Conservation (phyloP, 1,140 invertebrate genomes). For the Nasonia vitripennis region DNA sequence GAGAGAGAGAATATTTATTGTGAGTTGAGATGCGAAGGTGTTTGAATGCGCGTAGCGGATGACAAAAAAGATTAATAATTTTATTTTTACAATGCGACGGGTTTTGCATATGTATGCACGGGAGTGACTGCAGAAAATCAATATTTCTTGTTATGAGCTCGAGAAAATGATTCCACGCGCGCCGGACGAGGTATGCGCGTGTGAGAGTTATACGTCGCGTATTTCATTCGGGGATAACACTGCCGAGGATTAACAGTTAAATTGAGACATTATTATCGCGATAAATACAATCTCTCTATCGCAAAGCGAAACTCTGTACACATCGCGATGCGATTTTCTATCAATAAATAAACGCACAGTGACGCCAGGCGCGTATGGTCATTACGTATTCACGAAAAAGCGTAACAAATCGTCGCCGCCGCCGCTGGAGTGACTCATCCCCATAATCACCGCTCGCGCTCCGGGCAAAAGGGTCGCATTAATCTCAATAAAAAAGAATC, state of each 20-base stretch:
- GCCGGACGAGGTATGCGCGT: not conserved
- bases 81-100: constrained; percentile 10
- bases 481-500: constrained; percentile 46
- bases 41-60: not conserved
- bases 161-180: not conserved
- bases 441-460: not conserved
- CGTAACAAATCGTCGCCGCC: not conserved
- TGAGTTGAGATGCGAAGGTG: not conserved
- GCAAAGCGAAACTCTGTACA: not conserved
- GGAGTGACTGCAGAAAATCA: constrained; percentile 18
- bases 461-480: constrained; percentile 8
- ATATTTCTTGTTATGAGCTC: constrained; percentile 9
- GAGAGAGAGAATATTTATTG: not conserved
- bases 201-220: not conserved
- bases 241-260: not conserved
- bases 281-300: not conserved
- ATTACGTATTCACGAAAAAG: constrained; percentile 37
- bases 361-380: not conserved
- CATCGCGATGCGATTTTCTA: not conserved
- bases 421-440: constrained; percentile 19
- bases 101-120: constrained; percentile 15
- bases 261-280: not conserved
- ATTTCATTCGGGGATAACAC: not conserved
- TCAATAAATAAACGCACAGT: not conserved
- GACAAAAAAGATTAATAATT: constrained; percentile 30